phyloP scores from a whole-genome alignment of 2,888 invertebrate genomes.

The Tachystola acroxantha region DNA sequence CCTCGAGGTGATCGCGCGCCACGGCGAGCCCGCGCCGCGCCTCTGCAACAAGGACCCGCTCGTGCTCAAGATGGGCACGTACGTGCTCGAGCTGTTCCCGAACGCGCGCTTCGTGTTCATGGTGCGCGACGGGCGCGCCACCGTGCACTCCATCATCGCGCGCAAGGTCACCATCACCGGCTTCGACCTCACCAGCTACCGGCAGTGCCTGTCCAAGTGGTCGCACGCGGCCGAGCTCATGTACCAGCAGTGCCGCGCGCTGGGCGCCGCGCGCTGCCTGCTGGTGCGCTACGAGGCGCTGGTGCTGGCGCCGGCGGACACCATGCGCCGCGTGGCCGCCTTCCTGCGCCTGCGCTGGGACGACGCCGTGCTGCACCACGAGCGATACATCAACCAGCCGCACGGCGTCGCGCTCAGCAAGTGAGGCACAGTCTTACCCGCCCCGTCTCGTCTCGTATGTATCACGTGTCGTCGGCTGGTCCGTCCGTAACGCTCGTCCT shows the following conservation, averaged over 20 bases:
- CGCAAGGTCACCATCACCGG: slow-evolving; percentile 92
- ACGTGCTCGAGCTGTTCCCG: slow-evolving; percentile 95
- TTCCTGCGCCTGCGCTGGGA: slow-evolving; percentile 97
- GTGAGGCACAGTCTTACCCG: slow-evolving; percentile 70
- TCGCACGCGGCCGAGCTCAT: slow-evolving; percentile 96
- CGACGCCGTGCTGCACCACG: slow-evolving; percentile 97
- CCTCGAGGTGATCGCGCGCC: slow-evolving; percentile 95
- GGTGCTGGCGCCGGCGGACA: slow-evolving; percentile 93
- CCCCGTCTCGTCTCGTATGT: too few species aligned
- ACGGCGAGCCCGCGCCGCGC: slow-evolving; percentile 95
- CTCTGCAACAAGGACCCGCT: slow-evolving; percentile 99
- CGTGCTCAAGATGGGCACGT: slow-evolving; percentile 97
- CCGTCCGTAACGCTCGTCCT: too few species aligned
- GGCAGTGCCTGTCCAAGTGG: slow-evolving; percentile 98
- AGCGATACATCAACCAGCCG: slow-evolving; percentile 96
- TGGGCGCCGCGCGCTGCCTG: slow-evolving; percentile 88
- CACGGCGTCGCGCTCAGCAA: slow-evolving; percentile 97
- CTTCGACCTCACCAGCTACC: slow-evolving; percentile 95
- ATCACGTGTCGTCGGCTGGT: too few species aligned
- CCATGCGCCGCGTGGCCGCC: slow-evolving; percentile 91
- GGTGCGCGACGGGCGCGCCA: slow-evolving; percentile 98
- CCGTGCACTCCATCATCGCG: slow-evolving; percentile 98
- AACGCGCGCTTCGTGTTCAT: slow-evolving; percentile 98
- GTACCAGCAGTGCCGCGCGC: slow-evolving; percentile 93
- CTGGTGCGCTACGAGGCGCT: slow-evolving; percentile 97